Conservation (phyloP, 2,888 invertebrate species). For the Andrena hattorfiana region DNA sequence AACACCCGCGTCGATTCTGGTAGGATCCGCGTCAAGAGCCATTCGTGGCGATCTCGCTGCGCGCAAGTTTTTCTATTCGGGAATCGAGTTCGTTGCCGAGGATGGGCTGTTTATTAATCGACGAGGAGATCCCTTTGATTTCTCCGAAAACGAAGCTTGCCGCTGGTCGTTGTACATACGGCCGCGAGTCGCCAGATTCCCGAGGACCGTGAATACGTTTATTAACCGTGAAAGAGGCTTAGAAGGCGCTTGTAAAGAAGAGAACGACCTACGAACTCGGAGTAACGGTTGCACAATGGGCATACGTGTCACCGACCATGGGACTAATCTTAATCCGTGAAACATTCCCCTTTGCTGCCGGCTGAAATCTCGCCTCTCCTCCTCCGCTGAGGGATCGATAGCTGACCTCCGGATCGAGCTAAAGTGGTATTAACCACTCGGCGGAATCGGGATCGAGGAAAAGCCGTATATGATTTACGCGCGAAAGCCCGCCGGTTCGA, state of each 20-base stretch:
- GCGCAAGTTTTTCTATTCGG: background rate
- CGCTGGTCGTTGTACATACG: no score
- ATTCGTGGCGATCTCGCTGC: background rate
- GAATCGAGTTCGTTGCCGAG: background rate
- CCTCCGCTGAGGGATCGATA: constrained; percentile 22
- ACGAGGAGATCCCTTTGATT: background rate
- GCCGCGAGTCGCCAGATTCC: constrained; percentile 8
- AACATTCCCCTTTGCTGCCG: constrained; percentile 65
- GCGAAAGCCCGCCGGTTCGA: constrained; percentile 16
- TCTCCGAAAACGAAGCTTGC: no score
- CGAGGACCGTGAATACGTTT: constrained; percentile 40
- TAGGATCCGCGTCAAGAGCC: background rate
- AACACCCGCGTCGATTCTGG: background rate
- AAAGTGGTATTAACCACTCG: constrained; percentile 69
- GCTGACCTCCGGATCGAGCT: constrained; percentile 52
- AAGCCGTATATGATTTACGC: constrained; percentile 44
- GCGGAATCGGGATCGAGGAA: constrained; percentile 24
- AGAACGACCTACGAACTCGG: constrained; percentile 51
- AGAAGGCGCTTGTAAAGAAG: constrained; percentile 35
- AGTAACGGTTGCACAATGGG: constrained; percentile 34
- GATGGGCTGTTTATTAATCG: background rate
- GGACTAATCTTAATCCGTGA: constrained; percentile 75
- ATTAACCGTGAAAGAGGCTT: constrained; percentile 48
- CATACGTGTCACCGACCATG: constrained; percentile 42
- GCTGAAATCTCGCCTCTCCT: constrained; percentile 60